Evolutionary conservation across 2,113 vertebrate species (phyloP).

Genomic region (Platysternon megacephalum): DNA sequence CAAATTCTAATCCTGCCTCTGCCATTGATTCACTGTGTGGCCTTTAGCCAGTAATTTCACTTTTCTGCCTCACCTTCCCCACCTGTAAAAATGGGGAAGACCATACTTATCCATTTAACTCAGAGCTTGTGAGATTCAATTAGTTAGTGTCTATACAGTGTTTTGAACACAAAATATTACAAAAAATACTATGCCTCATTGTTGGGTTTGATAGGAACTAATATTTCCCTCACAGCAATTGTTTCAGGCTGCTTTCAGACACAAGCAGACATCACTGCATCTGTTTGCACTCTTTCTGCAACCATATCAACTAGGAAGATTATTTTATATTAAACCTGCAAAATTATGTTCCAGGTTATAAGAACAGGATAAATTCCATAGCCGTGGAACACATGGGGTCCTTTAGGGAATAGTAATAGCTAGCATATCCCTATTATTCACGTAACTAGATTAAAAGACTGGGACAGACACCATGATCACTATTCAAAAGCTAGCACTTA

Average conservation of each 20-base stretch:
- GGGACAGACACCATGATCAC: not conserved
- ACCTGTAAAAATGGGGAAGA: fast-evolving
- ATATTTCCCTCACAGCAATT: not conserved
- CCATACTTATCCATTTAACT: not conserved
- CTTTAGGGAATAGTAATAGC: not conserved
- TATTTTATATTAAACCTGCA: not conserved
- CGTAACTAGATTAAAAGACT: not conserved
- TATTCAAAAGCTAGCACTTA: not conserved
- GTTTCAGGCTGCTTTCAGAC: not conserved
- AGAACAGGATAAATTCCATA: not conserved
- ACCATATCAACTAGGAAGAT: not conserved
- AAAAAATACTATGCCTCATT: not conserved
- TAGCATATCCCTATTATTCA: not conserved
- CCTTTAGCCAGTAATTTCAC: not conserved
- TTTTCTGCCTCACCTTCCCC: not conserved
- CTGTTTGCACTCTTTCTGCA: not conserved
- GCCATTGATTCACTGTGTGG: not conserved
- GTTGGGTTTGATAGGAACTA: not conserved
- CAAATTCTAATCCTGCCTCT: not conserved
- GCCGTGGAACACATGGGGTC: not conserved
- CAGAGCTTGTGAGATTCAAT: not conserved
- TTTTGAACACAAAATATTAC: not conserved
- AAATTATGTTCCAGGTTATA: not conserved
- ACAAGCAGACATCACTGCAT: not conserved
- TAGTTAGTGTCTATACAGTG: not conserved